A percentile compares a stretch with the other conserved stretches of the same genome.
phyloP scores from a whole-genome alignment of 1,140 invertebrate species.

The Orius laevigatus region DNA sequence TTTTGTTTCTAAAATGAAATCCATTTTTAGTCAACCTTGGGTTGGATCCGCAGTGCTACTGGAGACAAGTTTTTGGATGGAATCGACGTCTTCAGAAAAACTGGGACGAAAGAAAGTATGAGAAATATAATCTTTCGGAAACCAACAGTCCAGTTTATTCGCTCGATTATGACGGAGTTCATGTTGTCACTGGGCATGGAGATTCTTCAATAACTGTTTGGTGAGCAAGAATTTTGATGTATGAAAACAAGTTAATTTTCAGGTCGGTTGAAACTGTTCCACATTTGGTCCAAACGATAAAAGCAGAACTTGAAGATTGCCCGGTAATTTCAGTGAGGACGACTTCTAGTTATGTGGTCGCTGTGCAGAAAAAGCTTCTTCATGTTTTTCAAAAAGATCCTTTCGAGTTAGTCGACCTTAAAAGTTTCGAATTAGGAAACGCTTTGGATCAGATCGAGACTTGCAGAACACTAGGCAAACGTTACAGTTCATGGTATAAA shows the following conservation, averaged over 20 bases:
- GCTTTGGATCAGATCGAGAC: background rate
- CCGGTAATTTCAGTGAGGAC: background rate
- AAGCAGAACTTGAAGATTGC: background rate
- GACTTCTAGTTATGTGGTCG: background rate
- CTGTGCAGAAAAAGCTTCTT: background rate
- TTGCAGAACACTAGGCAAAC: background rate
- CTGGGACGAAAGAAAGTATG: background rate
- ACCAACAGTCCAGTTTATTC: background rate
- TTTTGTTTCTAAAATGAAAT: too few species aligned
- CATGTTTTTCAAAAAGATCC: background rate
- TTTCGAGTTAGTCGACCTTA: background rate
- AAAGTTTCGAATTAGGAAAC: slow-evolving; percentile 2
- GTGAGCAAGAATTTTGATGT: background rate
- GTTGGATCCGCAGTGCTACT: background rate
- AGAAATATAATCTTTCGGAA: background rate
- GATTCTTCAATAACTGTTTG: background rate
- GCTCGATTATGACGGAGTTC: background rate
- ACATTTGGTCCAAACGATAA: background rate
- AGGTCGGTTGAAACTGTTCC: background rate
- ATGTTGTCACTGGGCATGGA: background rate
- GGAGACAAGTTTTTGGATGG: background rate
- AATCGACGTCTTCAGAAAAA: background rate
- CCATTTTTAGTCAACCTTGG: too few species aligned
- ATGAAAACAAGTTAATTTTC: background rate
- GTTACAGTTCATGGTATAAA: background rate